Evolutionary conservation across 2,888 invertebrate species (phyloP).

Genomic region (Parnassius apollo): DNA sequence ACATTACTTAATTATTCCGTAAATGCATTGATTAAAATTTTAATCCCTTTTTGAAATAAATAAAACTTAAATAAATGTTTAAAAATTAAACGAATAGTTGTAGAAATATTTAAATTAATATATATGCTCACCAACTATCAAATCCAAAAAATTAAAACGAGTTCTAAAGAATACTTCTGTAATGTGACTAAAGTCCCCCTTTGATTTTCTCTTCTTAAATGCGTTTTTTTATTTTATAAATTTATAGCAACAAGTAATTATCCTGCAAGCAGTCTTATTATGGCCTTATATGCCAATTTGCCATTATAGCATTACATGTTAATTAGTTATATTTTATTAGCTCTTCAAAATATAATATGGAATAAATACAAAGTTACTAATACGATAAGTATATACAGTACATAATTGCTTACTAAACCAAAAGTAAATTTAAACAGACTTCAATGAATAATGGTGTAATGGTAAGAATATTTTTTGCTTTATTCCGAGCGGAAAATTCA

Average conservation of each 20-base stretch:
- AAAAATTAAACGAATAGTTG: too few species aligned
- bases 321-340: constrained; percentile 5
- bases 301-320: constrained; percentile 8
- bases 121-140: too few species aligned
- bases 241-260: constrained; percentile 5
- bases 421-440: too few species aligned
- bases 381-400: not conserved
- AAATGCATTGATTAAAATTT: too few species aligned
- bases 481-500: constrained; percentile 10
- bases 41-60: too few species aligned
- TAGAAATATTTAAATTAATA: too few species aligned
- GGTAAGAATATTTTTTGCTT: constrained; percentile 8
- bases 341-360: not conserved
- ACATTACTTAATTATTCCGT: too few species aligned
- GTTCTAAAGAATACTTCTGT: not conserved
- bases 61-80: too few species aligned
- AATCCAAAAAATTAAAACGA: too few species aligned
- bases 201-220: not conserved
- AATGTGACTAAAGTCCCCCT: not conserved
- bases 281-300: constrained; percentile 1
- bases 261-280: constrained; percentile 23
- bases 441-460: not conserved
- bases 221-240: not conserved
- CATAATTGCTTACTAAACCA: too few species aligned
- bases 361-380: not conserved